A percentile compares a stretch with the other conserved stretches of the same genome.
phyloP scores from a whole-genome alignment of 2,113 vertebrate species.

The Diadophis punctatus region DNA sequence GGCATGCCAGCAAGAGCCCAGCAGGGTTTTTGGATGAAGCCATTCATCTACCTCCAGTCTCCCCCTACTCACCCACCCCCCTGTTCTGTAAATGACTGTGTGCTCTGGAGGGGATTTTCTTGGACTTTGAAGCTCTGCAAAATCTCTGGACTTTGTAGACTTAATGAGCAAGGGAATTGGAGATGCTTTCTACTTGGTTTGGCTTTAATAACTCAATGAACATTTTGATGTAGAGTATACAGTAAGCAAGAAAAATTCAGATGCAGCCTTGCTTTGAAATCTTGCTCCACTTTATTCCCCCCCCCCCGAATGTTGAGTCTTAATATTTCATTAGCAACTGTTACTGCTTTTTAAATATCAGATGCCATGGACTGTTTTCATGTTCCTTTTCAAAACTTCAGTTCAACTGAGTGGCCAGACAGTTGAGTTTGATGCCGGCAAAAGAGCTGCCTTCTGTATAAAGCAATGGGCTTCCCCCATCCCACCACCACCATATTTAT shows the following conservation, averaged over 20 bases:
- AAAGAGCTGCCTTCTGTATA: neutral
- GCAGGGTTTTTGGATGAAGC: neutral
- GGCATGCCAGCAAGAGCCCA: neutral
- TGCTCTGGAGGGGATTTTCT: neutral
- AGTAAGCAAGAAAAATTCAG: neutral
- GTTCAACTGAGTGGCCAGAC: neutral
- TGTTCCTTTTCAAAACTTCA: rapidly evolving
- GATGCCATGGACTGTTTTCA: rapidly evolving
- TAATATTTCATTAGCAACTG: conserved; percentile 15
- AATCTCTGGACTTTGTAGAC: neutral
- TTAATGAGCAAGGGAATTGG: neutral
- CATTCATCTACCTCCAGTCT: neutral
- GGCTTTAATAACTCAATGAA: conserved; percentile 1
- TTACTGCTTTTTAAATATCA: conserved; percentile 2
- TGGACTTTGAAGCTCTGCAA: conserved; percentile 2
- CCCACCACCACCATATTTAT: neutral
- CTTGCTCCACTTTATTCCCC: neutral
- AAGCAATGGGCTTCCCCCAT: neutral
- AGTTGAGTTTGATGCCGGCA: neutral
- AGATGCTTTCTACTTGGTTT: neutral
- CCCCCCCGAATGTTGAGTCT: neutral
- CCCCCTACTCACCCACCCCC: neutral
- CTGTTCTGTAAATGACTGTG: neutral
- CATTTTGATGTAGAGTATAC: neutral
- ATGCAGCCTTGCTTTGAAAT: conserved; percentile 10